These are phyloP conservation scores for Paramuricea clavata DNA, from an alignment of 92 coral and sea anemone species.

Conservation along the genomic window DNA sequence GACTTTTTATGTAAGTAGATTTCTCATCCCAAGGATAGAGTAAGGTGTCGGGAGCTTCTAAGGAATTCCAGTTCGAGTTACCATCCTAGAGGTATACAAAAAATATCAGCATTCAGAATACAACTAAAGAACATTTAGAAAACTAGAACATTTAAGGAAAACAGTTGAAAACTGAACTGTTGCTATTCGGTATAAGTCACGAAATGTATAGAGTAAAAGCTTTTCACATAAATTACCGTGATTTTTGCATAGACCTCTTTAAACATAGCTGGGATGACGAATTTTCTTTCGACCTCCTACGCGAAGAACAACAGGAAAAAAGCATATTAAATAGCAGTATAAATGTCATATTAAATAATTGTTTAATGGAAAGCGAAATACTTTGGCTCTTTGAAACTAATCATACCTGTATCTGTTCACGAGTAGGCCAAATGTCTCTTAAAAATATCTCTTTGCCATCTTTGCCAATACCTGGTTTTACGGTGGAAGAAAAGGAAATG, in stretches of 20 bases:
- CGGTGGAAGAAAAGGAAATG: neutral
- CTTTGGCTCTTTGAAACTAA: no score
- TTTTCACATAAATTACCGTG: slow-evolving; percentile 61
- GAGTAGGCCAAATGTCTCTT: slow-evolving; percentile 93
- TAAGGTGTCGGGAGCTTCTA: slow-evolving; percentile 90
- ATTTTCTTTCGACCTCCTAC: slow-evolving; percentile 90
- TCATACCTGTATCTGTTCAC: slow-evolving; percentile 91
- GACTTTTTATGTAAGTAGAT: slow-evolving; percentile 95
- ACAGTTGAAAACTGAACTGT: no score
- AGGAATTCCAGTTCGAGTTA: slow-evolving; percentile 86
- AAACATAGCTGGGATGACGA: slow-evolving; percentile 96
- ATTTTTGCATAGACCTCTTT: slow-evolving; percentile 94
- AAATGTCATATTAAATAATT: no score
- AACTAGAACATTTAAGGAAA: neutral
- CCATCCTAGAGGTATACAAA: slow-evolving; percentile 72
- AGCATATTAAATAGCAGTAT: neutral
- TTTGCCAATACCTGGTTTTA: slow-evolving; percentile 76
- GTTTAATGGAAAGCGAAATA: no score
- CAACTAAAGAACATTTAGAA: neutral
- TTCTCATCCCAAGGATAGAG: slow-evolving; percentile 94
- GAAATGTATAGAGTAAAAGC: no score
- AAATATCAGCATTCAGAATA: neutral
- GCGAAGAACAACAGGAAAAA: neutral
- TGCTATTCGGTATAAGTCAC: no score
- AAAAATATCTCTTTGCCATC: slow-evolving; percentile 91